Conservation (phyloP, 1,140 invertebrate species). For the Atta texana region DNA sequence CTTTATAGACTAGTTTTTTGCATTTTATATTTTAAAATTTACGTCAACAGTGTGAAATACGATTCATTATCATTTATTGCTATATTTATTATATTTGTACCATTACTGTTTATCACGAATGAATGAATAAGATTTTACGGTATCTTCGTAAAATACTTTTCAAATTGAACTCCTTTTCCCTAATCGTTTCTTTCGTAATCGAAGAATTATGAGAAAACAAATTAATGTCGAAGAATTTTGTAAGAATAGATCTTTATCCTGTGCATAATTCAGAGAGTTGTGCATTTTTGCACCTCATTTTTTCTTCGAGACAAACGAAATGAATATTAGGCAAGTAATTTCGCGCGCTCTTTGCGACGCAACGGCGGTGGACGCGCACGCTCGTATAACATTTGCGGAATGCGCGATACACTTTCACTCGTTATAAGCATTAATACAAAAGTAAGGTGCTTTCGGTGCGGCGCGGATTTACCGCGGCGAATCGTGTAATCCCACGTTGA, state of each 20-base stretch:
- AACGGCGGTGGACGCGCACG: neutral
- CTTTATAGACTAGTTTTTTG: neutral
- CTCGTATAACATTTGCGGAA: constrained; percentile 51
- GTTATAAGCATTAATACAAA: constrained; percentile 51
- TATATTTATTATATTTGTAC: neutral
- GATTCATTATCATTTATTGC: neutral
- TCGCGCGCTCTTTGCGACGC: constrained; percentile 14
- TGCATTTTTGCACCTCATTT: neutral
- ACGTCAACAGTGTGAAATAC: neutral
- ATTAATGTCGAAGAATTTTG: neutral
- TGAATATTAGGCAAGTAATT: neutral
- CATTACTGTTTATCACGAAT: neutral
- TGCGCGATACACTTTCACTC: constrained; percentile 60
- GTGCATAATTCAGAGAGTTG: neutral
- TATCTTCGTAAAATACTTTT: neutral
- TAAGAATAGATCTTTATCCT: neutral
- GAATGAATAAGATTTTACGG: neutral
- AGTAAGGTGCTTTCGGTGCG: constrained; percentile 58
- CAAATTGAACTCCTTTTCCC: neutral
- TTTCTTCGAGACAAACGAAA: neutral
- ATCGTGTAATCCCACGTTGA: constrained; percentile 13
- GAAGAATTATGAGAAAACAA: neutral
- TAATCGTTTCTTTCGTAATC: neutral
- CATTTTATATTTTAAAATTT: neutral
- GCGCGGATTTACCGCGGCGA: constrained; percentile 41